phyloP scores from a whole-genome alignment of 2,113 vertebrate genomes.

The Erythrocebus patas region DNA sequence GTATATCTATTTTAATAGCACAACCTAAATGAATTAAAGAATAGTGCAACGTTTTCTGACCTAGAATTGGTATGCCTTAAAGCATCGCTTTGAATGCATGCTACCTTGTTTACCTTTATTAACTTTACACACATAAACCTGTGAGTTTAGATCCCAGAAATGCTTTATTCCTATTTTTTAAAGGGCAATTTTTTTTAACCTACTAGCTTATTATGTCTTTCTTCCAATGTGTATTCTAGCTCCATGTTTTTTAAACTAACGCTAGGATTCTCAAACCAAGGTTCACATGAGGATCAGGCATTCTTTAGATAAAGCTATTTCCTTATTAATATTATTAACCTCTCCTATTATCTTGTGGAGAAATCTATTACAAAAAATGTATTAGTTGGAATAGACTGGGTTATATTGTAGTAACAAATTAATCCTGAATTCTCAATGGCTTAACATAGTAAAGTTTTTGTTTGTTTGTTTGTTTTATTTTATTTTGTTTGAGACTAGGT shows the following conservation, averaged over 20 bases:
- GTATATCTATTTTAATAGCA: background rate
- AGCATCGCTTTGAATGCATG: background rate
- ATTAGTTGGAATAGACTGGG: background rate
- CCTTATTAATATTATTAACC: background rate
- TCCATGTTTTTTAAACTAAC: background rate
- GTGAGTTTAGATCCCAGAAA: background rate
- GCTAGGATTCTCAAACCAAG: background rate
- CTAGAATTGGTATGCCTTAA: background rate
- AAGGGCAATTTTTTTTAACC: background rate
- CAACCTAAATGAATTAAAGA: background rate
- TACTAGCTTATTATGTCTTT: background rate
- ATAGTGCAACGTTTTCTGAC: background rate
- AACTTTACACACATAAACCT: background rate
- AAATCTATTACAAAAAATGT: background rate
- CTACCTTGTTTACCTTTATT: background rate
- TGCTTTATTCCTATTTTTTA: background rate
- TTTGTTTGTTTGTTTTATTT: no score
- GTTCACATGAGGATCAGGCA: background rate
- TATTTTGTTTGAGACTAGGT: no score
- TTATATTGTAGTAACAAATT: background rate
- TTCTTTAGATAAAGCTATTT: background rate
- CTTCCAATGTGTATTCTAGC: background rate
- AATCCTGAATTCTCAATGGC: background rate
- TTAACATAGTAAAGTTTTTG: background rate
- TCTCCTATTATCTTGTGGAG: background rate